A percentile compares a stretch with the other conserved stretches of the same genome.
Conservation (phyloP, 2,113 vertebrate genomes). For the Phylloscopus trochilus region DNA sequence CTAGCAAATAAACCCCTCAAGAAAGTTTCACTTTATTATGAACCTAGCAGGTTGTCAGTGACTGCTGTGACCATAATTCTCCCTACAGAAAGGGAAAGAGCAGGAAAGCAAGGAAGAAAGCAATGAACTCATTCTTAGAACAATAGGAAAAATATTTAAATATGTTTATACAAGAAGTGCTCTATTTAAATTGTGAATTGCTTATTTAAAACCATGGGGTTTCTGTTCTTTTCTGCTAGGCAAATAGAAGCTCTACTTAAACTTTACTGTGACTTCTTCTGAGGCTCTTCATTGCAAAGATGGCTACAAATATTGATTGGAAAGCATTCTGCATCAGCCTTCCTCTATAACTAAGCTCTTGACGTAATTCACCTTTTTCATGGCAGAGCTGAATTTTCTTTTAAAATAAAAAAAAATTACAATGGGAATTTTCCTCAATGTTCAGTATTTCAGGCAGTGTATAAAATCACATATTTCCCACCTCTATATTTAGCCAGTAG, state of each 20-base stretch:
- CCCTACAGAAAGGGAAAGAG: background rate
- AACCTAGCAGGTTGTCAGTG: background rate
- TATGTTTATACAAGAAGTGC: background rate
- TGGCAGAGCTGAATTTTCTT: background rate
- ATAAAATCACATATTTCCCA: conserved; percentile 32
- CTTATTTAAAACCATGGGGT: background rate
- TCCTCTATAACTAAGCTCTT: background rate
- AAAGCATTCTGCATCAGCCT: background rate
- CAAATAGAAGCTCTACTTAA: background rate
- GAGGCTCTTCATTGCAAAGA: background rate
- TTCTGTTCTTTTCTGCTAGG: background rate
- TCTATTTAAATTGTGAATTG: background rate
- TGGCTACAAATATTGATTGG: background rate
- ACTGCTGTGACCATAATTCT: background rate
- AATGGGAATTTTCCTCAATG: background rate
- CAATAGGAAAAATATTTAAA: background rate
- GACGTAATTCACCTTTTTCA: background rate
- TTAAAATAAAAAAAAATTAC: background rate
- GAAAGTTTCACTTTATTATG: background rate
- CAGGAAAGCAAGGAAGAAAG: background rate
- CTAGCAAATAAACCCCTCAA: background rate
- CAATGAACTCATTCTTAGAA: background rate
- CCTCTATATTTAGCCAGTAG: conserved; percentile 80
- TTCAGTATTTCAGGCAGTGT: background rate
- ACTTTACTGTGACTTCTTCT: background rate